phyloP scores from a whole-genome alignment of 2,888 invertebrate genomes.

The Unio pictorum region DNA sequence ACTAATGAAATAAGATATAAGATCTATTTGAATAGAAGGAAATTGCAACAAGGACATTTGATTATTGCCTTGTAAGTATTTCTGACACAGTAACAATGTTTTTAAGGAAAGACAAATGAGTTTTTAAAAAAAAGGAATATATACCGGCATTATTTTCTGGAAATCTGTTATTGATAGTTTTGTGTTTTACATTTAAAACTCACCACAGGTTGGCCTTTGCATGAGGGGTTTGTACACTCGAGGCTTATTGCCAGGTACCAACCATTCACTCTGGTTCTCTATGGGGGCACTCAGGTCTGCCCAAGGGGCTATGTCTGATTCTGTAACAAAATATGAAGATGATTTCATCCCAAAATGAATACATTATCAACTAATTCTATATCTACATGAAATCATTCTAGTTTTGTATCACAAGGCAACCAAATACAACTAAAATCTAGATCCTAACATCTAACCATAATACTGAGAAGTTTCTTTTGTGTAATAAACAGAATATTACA shows the following conservation, averaged over 20 bases:
- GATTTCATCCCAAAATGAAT: too few relatives aligned
- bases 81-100: not conserved
- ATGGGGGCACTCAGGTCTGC: conserved; percentile 53
- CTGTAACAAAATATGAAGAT: conserved; percentile 29
- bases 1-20: too few relatives aligned
- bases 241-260: conserved; percentile 80
- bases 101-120: not conserved
- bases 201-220: conserved; percentile 85
- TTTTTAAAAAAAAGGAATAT: not conserved
- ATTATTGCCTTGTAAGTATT: too few relatives aligned
- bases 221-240: conserved; percentile 83
- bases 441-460: too few relatives aligned
- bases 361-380: too few relatives aligned
- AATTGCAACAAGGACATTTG: too few relatives aligned
- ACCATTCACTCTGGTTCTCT: conserved; percentile 75
- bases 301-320: conserved; percentile 62
- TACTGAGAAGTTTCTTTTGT: too few relatives aligned
- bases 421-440: too few relatives aligned
- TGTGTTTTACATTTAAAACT: conserved; percentile 57
- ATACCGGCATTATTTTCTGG: not conserved
- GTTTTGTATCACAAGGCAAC: too few relatives aligned
- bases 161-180: not conserved
- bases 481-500: too few relatives aligned
- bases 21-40: too few relatives aligned
- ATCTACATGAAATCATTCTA: too few relatives aligned